Evolutionary conservation across 1,140 invertebrate genomes (phyloP).

Genomic region (Drosophila sucinea): DNA sequence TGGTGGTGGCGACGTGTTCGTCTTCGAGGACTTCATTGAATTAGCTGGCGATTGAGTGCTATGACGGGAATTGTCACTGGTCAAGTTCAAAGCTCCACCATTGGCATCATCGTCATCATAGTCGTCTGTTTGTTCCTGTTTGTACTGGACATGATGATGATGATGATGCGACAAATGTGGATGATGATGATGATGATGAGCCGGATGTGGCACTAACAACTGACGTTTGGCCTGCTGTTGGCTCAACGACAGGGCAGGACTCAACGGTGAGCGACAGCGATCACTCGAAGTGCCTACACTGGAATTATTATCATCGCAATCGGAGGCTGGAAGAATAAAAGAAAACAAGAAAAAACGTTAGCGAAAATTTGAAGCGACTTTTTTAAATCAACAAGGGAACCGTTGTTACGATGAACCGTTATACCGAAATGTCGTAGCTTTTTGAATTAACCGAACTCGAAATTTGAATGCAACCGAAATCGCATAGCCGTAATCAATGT

Average conservation of each 20-base stretch:
- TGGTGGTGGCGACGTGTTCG: conserved; percentile 31
- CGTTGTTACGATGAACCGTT: no score
- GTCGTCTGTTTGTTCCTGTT: conserved; percentile 57
- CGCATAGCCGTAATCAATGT: no score
- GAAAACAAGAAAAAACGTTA: conserved; percentile 10
- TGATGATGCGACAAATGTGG: conserved; percentile 32
- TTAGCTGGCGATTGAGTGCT: conserved; percentile 73
- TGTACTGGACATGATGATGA: conserved; percentile 53
- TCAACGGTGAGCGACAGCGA: conserved; percentile 73
- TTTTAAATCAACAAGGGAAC: no score
- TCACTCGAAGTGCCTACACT: conserved; percentile 78
- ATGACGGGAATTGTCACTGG: conserved; percentile 79
- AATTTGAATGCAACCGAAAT: no score
- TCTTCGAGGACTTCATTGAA: conserved; percentile 60
- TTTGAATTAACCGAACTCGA: no score
- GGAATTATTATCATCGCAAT: conserved; percentile 80
- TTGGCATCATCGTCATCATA: conserved; percentile 73
- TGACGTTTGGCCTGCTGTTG: conserved; percentile 71
- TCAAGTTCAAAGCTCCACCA: conserved; percentile 74
- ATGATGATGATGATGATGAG: conserved; percentile 46
- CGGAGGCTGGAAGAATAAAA: conserved; percentile 56
- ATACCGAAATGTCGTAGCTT: no score
- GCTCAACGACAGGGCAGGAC: conserved; percentile 56
- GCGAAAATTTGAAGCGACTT: neutral
- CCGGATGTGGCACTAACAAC: conserved; percentile 61